These are phyloP conservation scores for Stictonetta naevosa DNA, from an alignment of 2,113 vertebrate genomes.

Conservation along the genomic window DNA sequence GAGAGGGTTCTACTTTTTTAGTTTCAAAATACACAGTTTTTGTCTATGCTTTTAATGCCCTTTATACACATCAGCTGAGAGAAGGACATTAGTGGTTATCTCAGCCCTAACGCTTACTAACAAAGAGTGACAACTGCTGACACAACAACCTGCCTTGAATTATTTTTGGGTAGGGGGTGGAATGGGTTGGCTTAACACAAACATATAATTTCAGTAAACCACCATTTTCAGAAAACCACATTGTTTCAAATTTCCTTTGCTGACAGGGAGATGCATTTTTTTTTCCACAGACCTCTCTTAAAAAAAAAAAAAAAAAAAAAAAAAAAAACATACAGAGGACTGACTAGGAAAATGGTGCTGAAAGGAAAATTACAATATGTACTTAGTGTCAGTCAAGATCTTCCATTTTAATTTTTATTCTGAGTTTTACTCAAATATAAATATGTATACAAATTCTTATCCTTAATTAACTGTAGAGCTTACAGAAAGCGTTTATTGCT, in stretches of 20 bases:
- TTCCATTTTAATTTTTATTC: slow-evolving; percentile 44
- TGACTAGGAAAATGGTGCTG: slow-evolving; percentile 3
- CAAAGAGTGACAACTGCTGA: slow-evolving; percentile 60
- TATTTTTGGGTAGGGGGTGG: slow-evolving; percentile 15
- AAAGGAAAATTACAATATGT: background rate
- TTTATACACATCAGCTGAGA: slow-evolving; percentile 13
- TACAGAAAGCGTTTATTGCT: slow-evolving; percentile 3
- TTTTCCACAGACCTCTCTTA: background rate
- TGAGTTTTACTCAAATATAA: slow-evolving; percentile 17
- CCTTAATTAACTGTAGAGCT: slow-evolving; percentile 40
- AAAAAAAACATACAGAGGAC: background rate
- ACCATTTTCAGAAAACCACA: slow-evolving; percentile 26
- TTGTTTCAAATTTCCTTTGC: slow-evolving; percentile 39
- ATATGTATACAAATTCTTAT: background rate
- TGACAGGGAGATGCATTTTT: background rate
- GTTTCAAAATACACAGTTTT: slow-evolving; percentile 13
- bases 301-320: background rate
- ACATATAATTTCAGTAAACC: slow-evolving; percentile 47
- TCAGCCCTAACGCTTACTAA: slow-evolving; percentile 10
- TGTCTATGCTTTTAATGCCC: slow-evolving; percentile 3
- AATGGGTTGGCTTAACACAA: slow-evolving; percentile 35
- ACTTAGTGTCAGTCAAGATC: background rate
- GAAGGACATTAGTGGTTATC: slow-evolving; percentile 32
- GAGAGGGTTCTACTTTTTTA: background rate
- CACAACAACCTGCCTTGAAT: slow-evolving; percentile 40